Evolutionary conservation across 1,140 invertebrate species (phyloP), one percentile per base, ranked within the genome.

Genomic region (Cherax quadricarinatus): DNA sequence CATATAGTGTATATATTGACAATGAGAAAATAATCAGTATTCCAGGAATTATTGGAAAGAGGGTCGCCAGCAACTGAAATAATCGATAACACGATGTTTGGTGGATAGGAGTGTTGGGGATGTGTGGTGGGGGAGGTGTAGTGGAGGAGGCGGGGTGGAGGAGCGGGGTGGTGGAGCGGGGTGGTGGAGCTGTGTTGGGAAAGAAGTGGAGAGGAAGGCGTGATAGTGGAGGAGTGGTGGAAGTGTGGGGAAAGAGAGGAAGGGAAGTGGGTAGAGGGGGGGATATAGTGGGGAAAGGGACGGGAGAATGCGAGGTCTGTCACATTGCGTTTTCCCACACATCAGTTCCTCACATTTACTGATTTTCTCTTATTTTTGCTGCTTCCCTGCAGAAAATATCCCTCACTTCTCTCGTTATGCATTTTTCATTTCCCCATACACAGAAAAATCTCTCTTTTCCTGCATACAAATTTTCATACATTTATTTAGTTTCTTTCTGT

Each of bases 321-420:
- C 30, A 41, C 30, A 41, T 75, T 88, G 49, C 48, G 73, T 62
- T 88, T 88, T 88, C 86, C 80, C 86, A 88, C 86, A 88, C 86
- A 41, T 79, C 51, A 48, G 48, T 79, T 78, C 75, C 86, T 88
- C 75, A 73, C 75, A 88, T 70, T 24, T 84, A 7, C 49, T 21
- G 49, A 30, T 79, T 70, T 80, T 87, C 85, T 66, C 75, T 75
- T 66, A 75, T 48, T 53, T 60, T 60, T 60, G 57, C 3, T 16
- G 9, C 30, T 41, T 41, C 30, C 0, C 30, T 41, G 30, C 30
- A 41, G 30, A 2, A 41, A 2, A 41, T 41, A 41, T 41, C 2
- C 30, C 30, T 41, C 30, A 41, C 30, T 41, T 41, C 30, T 60
- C 16, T 16, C 57, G 16, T 60, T 60, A 60, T 60, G 1, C 16